These are phyloP conservation scores for Ylistrum balloti DNA, from an alignment of 1,140 invertebrate genomes.

Conservation along the genomic window DNA sequence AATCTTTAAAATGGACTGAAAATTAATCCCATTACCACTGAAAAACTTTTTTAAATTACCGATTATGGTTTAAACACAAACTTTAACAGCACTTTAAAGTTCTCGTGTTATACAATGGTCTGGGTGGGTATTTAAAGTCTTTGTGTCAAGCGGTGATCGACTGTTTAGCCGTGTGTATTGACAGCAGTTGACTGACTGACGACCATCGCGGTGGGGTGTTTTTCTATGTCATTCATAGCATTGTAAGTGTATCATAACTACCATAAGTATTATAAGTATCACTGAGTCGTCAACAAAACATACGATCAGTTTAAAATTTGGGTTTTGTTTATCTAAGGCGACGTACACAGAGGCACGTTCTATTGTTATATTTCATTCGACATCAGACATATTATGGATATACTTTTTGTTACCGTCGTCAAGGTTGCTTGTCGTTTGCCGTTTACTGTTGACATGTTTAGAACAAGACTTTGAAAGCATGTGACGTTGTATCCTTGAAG, in stretches of 20 bases:
- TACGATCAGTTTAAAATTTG: background rate
- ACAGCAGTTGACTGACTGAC: background rate
- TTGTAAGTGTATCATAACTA: background rate
- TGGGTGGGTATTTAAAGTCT: constrained; percentile 26
- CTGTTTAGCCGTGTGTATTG: no score
- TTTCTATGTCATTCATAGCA: background rate
- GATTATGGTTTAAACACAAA: constrained; percentile 21
- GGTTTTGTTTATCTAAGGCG: background rate
- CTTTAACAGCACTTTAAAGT: background rate
- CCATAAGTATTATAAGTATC: background rate
- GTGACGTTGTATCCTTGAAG: no score
- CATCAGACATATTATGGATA: no score
- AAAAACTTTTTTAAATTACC: constrained; percentile 5
- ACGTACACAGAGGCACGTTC: no score
- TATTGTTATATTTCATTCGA: no score
- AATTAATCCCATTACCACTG: background rate
- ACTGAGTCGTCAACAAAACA: background rate
- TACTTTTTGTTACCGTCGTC: no score
- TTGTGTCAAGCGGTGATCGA: background rate
- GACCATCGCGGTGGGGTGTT: background rate
- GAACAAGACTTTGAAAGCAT: no score
- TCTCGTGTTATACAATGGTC: background rate
- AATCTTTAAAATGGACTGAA: background rate
- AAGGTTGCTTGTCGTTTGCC: no score
- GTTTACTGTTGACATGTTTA: no score